Evolutionary conservation across 1,140 invertebrate species (phyloP).

Genomic region (Drosophila pseudoobscura): DNA sequence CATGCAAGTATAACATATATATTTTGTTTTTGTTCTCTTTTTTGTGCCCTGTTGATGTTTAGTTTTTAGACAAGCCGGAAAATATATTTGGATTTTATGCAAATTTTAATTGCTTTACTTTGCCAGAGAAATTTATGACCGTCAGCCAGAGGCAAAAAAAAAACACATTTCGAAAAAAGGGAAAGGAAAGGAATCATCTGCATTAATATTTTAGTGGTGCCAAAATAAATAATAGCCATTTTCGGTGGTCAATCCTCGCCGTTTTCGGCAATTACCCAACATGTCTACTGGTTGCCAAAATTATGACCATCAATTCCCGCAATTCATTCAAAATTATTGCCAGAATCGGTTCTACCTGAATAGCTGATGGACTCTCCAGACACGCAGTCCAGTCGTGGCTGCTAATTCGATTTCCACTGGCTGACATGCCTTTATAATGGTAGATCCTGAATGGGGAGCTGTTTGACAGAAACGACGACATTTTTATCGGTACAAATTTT

Average conservation of each 20-base stretch:
- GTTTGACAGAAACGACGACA: constrained; percentile 8
- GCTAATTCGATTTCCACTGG: constrained; percentile 16
- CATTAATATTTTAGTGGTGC: constrained; percentile 54
- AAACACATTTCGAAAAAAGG: constrained; percentile 5
- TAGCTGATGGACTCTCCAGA: constrained; percentile 20
- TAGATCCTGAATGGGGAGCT: constrained; percentile 6
- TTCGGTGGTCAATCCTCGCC: constrained; percentile 28
- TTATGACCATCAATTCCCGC: constrained; percentile 36
- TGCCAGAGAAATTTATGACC: constrained; percentile 59
- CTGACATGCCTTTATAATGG: constrained; percentile 11
- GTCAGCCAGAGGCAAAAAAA: background rate
- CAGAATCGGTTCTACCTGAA: background rate
- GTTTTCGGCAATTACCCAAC: constrained; percentile 40
- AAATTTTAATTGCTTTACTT: constrained; percentile 78
- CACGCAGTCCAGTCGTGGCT: too few species aligned
- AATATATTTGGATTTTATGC: constrained; percentile 73
- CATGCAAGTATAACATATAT: constrained; percentile 16
- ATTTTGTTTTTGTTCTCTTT: constrained; percentile 41
- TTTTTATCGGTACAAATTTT: constrained; percentile 54
- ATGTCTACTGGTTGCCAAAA: constrained; percentile 18
- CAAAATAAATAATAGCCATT: constrained; percentile 53
- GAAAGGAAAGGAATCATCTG: constrained; percentile 26
- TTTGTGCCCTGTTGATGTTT: constrained; percentile 53
- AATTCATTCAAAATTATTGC: constrained; percentile 56
- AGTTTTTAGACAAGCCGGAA: constrained; percentile 65